Evolutionary conservation across 2,113 vertebrate species (phyloP).

Genomic region (Melanostigma gelatinosum): DNA sequence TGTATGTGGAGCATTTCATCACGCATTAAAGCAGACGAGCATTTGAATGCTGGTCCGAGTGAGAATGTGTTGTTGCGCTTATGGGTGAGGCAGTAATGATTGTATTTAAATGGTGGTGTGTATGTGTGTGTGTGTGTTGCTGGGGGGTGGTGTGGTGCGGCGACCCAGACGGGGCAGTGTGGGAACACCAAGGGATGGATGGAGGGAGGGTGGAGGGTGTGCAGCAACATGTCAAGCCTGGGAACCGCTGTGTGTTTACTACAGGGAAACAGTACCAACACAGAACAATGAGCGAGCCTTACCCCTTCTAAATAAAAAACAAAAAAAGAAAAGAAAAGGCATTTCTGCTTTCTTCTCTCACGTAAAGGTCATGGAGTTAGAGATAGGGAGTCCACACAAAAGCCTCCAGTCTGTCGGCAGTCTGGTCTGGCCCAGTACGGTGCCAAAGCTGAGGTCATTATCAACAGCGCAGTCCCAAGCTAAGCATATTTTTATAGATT

Average conservation of each 20-base stretch:
- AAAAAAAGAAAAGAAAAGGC: constrained; percentile 59
- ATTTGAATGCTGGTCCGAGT: neutral
- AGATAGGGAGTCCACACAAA: constrained; percentile 81
- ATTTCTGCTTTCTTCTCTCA: constrained; percentile 68
- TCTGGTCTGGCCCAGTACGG: constrained; percentile 75
- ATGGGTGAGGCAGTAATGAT: neutral
- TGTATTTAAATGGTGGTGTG: constrained; percentile 8
- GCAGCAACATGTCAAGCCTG: constrained; percentile 83
- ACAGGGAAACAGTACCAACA: constrained; percentile 86
- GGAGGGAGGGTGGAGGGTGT: constrained; percentile 51
- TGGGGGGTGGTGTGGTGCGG: constrained; percentile 46
- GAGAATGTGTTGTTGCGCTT: constrained; percentile 1
- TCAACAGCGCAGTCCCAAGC: constrained; percentile 76
- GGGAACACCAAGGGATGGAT: constrained; percentile 82
- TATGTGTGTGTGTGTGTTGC: constrained; percentile 26
- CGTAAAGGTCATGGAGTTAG: constrained; percentile 81
- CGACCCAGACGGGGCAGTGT: constrained; percentile 79
- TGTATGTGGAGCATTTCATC: constrained; percentile 26
- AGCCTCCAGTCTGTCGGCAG: constrained; percentile 79
- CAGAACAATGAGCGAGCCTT: constrained; percentile 90
- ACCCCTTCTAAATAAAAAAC: constrained; percentile 79
- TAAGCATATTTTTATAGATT: constrained; percentile 80
- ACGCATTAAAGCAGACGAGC: constrained; percentile 18
- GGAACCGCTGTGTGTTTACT: constrained; percentile 92
- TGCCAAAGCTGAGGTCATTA: constrained; percentile 85